Evolutionary conservation across 1,140 invertebrate genomes (phyloP), one percentile per base, ranked within the genome.

Genomic region (Ganaspis sp.): DNA sequence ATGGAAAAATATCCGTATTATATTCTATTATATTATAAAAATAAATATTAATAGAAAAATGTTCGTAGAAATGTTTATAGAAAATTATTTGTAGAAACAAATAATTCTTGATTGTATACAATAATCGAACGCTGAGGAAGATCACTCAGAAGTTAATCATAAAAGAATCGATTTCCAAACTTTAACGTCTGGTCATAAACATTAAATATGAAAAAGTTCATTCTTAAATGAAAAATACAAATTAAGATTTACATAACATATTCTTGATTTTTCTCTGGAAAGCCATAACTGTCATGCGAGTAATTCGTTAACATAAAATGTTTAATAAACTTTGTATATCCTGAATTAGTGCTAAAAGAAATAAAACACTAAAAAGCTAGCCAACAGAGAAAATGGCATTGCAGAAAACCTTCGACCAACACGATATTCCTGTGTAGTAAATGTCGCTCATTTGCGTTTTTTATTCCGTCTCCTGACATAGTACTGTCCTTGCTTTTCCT

Each of bases 351-450:
- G 70, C 29, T 42, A 72, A 70, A 19, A 73, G 54, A 49, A 73
- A 45, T 29, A 49, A 45, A 42, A 74, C 17, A 40, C 42, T 37
- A 26, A 45, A 75, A 12, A 15, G 34, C 42, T 49, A 40, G 19
- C 19, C 26, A 49, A 17, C 29, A 71, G 21, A 23, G 45, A 70
- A 75, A 72, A 45, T 77, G 74, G 49, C 75, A 77, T 80, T 77
- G 79, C 77, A 80, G 80, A 81, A 81, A 81, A 80, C 83, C 79
- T 84, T 84, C 83, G 71, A 42, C 5, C 42, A 64, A 71, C 73
- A 76, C 71, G 76, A 80, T 76, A n/a, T 79, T 74, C 70, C 74
- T 71, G 40, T 34, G 70, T 12, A 11, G 34, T 21, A 58, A 83
- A 76, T 81, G 15, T 77, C 78, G 21, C 42, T 82, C 76, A 64